phyloP scores from a whole-genome alignment of 2,113 vertebrate species.

The Mesembrinibis cayennensis region DNA sequence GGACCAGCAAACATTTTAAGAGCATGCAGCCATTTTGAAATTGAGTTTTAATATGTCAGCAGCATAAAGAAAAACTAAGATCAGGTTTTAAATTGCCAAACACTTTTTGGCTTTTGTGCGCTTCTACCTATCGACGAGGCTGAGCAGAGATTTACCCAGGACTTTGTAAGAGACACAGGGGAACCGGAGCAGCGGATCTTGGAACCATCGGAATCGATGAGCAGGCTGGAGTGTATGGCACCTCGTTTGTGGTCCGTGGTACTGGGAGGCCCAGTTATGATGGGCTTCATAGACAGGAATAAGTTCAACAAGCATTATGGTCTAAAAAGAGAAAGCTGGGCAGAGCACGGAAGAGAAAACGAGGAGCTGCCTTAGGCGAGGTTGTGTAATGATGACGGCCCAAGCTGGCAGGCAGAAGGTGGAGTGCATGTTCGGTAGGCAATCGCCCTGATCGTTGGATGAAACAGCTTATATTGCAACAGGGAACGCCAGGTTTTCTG shows the following conservation, averaged over 20 bases:
- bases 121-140: not conserved
- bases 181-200: not conserved
- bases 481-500: not conserved
- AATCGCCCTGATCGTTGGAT: not conserved
- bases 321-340: not conserved
- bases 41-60: conserved; percentile 7
- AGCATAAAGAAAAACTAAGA: not conserved
- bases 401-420: rapidly evolving
- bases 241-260: rapidly evolving
- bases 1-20: conserved; percentile 22
- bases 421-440: rapidly evolving
- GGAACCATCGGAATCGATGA: rapidly evolving
- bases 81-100: not conserved
- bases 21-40: conserved; percentile 32
- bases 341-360: not conserved
- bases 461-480: not conserved
- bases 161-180: rapidly evolving
- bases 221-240: not conserved
- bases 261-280: not conserved
- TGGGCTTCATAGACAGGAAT: not conserved
- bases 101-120: not conserved
- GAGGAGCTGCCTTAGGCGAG: not conserved
- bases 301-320: not conserved
- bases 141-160: not conserved
- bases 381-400: rapidly evolving